phyloP scores from a whole-genome alignment of 2,113 vertebrate species.

The Mungos mungo region DNA sequence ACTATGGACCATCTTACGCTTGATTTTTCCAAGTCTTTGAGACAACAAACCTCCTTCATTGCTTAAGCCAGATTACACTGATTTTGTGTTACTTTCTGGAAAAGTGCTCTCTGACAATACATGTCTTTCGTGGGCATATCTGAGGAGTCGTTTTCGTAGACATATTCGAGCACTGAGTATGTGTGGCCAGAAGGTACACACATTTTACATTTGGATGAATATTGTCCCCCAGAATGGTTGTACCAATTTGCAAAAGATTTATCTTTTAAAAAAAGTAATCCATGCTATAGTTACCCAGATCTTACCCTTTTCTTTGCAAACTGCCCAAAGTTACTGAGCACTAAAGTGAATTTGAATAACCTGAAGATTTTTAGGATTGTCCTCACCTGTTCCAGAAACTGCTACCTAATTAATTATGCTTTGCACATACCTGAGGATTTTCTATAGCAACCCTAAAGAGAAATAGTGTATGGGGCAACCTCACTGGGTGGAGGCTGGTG shows the following conservation, averaged over 20 bases:
- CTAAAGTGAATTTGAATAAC: slow-evolving; percentile 39
- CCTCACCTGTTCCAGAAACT: not conserved
- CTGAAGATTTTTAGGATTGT: not conserved
- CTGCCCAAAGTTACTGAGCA: not conserved
- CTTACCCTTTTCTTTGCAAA: slow-evolving; percentile 24
- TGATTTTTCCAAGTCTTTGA: not conserved
- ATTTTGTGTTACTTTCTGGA: slow-evolving; percentile 22
- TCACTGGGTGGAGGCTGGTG: not conserved
- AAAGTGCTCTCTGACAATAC: not conserved
- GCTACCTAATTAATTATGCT: not conserved
- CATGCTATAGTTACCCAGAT: not conserved
- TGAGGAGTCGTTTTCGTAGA: not conserved
- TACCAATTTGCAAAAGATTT: slow-evolving; percentile 16
- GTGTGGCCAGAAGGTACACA: not conserved
- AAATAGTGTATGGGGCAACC: not conserved
- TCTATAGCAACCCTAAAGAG: not conserved
- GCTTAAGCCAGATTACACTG: not conserved
- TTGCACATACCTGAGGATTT: not conserved
- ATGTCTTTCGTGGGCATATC: not conserved
- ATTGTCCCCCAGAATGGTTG: not conserved
- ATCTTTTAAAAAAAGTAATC: slow-evolving; percentile 25
- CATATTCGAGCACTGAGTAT: not conserved
- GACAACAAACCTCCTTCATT: not conserved
- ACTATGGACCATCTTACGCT: not conserved
- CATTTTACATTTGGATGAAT: slow-evolving; percentile 3